Percentiles rank a stretch among this genome's conserved stretches.
Conservation (phyloP, 92 coral and sea anemone species). For the Nematostella vectensis region DNA sequence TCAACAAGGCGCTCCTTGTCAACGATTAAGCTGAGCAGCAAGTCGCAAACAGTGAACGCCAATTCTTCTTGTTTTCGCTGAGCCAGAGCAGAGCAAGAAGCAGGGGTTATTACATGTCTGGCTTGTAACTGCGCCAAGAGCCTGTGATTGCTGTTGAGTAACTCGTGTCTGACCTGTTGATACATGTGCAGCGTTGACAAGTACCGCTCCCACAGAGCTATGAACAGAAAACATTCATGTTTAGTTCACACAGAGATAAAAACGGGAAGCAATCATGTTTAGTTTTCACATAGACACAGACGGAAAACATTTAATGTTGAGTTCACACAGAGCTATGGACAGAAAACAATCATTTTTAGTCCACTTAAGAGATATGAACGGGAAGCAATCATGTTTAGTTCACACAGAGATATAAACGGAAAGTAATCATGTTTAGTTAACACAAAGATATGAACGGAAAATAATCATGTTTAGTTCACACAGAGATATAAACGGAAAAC, state of each 20-base stretch:
- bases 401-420: too few relatives aligned
- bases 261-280: too few relatives aligned
- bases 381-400: background rate
- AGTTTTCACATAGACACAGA: too few relatives aligned
- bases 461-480: too few relatives aligned
- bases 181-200: conserved; percentile 66
- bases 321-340: conserved; percentile 83
- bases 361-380: too few relatives aligned
- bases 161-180: conserved; percentile 99
- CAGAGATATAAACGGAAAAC: conserved; percentile 46
- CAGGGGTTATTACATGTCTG: conserved; percentile 91
- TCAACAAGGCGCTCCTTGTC: conserved; percentile 36
- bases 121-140: conserved; percentile 96
- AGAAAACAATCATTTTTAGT: too few relatives aligned
- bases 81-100: conserved; percentile 28
- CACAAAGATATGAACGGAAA: too few relatives aligned
- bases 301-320: too few relatives aligned
- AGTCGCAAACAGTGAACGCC: conserved; percentile 31
- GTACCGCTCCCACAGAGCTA: conserved; percentile 96
- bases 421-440: too few relatives aligned
- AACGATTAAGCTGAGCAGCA: conserved; percentile 24
- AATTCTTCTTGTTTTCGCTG: conserved; percentile 40
- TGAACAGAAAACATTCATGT: background rate
- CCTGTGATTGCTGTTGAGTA: conserved; percentile 91
- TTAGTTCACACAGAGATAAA: background rate